Conservation (phyloP, 2,888 invertebrate species). For the Mellilla xanthometata region DNA sequence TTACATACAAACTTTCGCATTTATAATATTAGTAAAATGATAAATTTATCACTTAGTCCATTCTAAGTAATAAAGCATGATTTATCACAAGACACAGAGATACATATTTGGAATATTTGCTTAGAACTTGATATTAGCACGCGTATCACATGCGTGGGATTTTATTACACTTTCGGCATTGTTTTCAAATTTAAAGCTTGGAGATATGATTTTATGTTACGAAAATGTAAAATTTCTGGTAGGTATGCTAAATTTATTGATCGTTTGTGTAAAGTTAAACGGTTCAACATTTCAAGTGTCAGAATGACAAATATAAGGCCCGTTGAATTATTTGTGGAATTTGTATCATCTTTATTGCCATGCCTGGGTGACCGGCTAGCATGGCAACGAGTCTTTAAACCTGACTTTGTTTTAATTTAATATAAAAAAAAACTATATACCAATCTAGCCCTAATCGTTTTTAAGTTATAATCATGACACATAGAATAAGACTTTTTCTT, state of each 20-base stretch:
- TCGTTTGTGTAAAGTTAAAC: conserved; percentile 1
- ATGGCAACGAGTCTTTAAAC: too few species aligned
- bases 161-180: conserved; percentile 14
- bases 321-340: too few species aligned
- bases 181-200: conserved; percentile 13
- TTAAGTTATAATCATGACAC: too few species aligned
- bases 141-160: conserved; percentile 18
- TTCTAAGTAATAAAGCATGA: conserved; percentile 2
- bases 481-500: too few species aligned
- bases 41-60: not conserved
- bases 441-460: too few species aligned
- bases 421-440: too few species aligned
- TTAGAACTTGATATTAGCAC: conserved; percentile 10
- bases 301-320: not conserved
- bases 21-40: not conserved
- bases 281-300: conserved; percentile 2
- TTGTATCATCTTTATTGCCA: too few species aligned
- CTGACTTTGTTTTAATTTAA: too few species aligned
- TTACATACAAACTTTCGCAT: too few species aligned
- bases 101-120: conserved; percentile 6
- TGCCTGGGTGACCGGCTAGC: too few species aligned
- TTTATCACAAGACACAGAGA: conserved; percentile 7
- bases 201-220: conserved; percentile 13
- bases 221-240: conserved; percentile 15
- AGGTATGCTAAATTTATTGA: conserved; percentile 17